Percentiles rank a stretch among this genome's conserved stretches.
Conservation (phyloP, 2,113 vertebrate genomes). For the Hyperopisus bebe region DNA sequence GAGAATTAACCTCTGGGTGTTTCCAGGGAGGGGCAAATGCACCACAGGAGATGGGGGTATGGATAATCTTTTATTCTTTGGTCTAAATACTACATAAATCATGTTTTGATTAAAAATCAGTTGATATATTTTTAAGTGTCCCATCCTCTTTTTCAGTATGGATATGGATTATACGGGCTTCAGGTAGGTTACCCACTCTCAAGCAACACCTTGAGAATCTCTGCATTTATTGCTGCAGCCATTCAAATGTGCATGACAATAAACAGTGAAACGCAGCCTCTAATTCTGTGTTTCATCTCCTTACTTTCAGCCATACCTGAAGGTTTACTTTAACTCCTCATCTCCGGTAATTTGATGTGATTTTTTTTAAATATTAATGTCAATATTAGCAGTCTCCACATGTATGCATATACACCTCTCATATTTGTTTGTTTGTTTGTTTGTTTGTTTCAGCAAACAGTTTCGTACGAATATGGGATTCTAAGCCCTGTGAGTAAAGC, state of each 20-base stretch:
- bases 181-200: not conserved
- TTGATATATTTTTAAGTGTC: not conserved
- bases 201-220: not conserved
- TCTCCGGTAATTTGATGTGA: conserved; percentile 33
- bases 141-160: conserved; percentile 9
- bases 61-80: not conserved
- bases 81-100: not conserved
- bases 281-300: not conserved
- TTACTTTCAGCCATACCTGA: conserved; percentile 40
- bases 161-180: not conserved
- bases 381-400: not conserved
- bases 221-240: not conserved
- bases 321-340: conserved; percentile 37
- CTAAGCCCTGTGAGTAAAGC: conserved; percentile 37
- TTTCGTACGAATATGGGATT: conserved; percentile 41
- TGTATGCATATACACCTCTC: not conserved
- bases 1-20: not conserved
- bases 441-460: conserved; percentile 28
- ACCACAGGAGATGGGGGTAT: conserved; percentile 9
- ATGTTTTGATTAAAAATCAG: not conserved
- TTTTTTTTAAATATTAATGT: not conserved
- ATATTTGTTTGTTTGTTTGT: not conserved
- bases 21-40: conserved; percentile 19
- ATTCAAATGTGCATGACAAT: not conserved
- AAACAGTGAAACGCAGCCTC: not conserved